Base-by-base conservation (phyloP, 1,140 invertebrate genomes). In the Drosophila tristis region DNA sequence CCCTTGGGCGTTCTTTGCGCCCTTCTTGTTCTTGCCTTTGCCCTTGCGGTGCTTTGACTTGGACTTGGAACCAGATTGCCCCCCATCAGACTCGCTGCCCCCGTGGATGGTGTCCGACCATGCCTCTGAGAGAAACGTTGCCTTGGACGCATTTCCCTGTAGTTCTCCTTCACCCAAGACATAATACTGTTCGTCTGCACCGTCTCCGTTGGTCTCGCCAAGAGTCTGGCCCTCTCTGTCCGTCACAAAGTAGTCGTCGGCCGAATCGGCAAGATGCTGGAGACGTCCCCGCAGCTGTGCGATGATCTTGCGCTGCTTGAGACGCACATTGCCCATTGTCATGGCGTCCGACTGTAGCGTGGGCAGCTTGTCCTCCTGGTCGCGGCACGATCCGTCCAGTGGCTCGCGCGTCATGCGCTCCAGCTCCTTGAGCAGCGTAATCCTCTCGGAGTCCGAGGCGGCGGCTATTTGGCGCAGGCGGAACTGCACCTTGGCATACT, bases 401-500 rank as follows among this genome's bases (percentile, higher is more conserved):
- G 55, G 75, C 23, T 67, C 45, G 11, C 56, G 13, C 0, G 57
- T 68, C 13, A 87, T 44, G 8, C 59, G 45, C 45, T 81, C 71
- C n/a, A 87, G 64, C 31, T 87, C 85, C 7, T 64, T 63, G 0
- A 89, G 57, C 23, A 89, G 43, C 5, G 9, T 45, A 5, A 71
- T 7, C 0, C 63, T 64, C 35, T 89, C 80, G 7, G 11, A 35
- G 7, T 31, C 50, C 11, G 76, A 50, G 1, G 84, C 67, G 0
- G 51, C 53, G 5, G 76, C 51, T n/a, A 89, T 78, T n/a, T 89
- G 84, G 0, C 85, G 64, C 44, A 89, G 35, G 11, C 85, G 76
- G 11, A 89, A 90, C 26, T 89, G 84, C 13, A 89, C 67, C 8
- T 78, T 85, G 6, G 85, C 76, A 53, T 90, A 89, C 15, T 90